Evolutionary conservation across 2,113 vertebrate genomes (phyloP), one percentile per base, ranked within the genome.

Genomic region (Pleuronectes platessa): DNA sequence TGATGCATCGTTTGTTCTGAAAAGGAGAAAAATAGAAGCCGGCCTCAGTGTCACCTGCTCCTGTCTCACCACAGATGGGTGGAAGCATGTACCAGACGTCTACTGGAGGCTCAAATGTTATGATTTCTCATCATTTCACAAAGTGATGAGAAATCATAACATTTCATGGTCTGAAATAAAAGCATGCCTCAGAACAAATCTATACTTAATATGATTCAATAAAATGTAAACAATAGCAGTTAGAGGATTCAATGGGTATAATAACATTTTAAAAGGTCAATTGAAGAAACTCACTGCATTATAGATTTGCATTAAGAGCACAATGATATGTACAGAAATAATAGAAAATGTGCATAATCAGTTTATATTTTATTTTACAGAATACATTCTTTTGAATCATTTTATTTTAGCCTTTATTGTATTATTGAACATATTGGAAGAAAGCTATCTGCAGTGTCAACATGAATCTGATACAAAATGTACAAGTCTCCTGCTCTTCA

Each of bases 141-240:
- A 37, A 37, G 1, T 24, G 24, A 24, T 24, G 24, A 24, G 24
- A 24, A 24, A 24, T 24, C 24, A 24, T 2, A 24, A 24, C 24
- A 24, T 24, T 24, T 24, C 24, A 37, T 10, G 2, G 53, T 73
- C 77, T 79, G 55, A 81, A 72, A 76, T 68, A 79, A 78, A 21
- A 54, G 9, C 7, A 45, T 74, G 74, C 63, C 65, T 23, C 51
- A 35, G 78, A 79, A 85, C 85, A 81, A 70, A 83, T 86, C 77
- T 53, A 75, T 61, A 21, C 9, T 27, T 59, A 66, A 77, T 69
- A 63, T 54, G 27, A 59, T 74, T 73, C 14, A 84, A 45, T 79
- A 49, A 20, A 10, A 65, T 42, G 54, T 51, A 27, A 72, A 71
- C 42, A 20, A 84, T 61, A n/a, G 45, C 45, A 13, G 45, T 47